Base-by-base conservation (phyloP, 2,888 invertebrate species). In the Agrilus mali region DNA sequence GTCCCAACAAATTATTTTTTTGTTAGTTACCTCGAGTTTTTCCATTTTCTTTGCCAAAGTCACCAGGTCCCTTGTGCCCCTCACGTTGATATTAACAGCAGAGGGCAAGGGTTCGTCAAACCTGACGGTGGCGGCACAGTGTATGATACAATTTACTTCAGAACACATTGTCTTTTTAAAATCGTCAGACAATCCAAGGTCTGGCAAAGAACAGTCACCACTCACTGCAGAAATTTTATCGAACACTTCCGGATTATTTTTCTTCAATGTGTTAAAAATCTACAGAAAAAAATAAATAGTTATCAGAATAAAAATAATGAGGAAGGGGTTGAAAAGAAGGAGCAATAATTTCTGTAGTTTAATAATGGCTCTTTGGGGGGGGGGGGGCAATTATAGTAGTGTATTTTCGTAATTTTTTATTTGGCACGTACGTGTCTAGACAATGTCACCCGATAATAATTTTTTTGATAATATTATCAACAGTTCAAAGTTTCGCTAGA, bases 121-220 rank as follows among this genome's bases (percentile, higher is more conserved):
- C 50, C 77, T 71, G 15, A 86, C 79, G 1, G 83, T 84, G 2
- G 85, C 86, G 3, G 85, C 86, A 39, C 78, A 78, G 60, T 86
- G 85, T 60, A 86, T 77, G 12, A 86, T 76, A 40, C 82, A 67
- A 40, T 71, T 66, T 34, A 82, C 77, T 51, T 80, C 71, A 15
- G 71, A 64, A 32, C 62, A 59, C 17, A 76, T 53, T 15, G 60
- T 54, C 36, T 65, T 58, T 50, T 73, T 72, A 54, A 77, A 73
- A 17, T 69, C 60, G 3, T 64, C 57, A 47, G 65, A 67, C 38
- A 77, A 56, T 33, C 75, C 77, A 35, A 79, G 59, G 46, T 69
- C 69, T 14, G 69, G 69, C 44, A 64, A 53, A n/a, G 65, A 60
- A 46, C 72, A 69, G 54, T 78, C 77, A 1, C 77, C 77, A 22